These are phyloP conservation scores for Seriola rivoliana DNA, from an alignment of 2,113 vertebrate species.

Conservation along the genomic window DNA sequence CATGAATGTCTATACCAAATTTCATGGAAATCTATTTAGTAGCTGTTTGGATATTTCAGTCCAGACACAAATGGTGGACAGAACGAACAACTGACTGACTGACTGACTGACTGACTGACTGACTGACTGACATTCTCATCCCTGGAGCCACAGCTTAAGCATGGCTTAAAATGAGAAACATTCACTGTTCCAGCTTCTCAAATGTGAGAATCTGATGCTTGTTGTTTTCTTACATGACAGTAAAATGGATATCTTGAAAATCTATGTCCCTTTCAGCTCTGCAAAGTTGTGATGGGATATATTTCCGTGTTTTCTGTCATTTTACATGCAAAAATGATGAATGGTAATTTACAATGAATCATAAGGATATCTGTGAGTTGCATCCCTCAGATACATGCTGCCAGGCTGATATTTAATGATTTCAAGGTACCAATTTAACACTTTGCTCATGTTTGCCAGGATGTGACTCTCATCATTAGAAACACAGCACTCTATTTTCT, in stretches of 20 bases:
- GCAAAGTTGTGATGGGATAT: too few relatives aligned
- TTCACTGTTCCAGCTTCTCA: too few relatives aligned
- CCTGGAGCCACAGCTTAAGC: too few relatives aligned
- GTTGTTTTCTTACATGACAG: too few relatives aligned
- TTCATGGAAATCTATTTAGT: neutral
- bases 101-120: too few relatives aligned
- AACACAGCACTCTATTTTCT: conserved; percentile 36
- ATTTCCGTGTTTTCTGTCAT: too few relatives aligned
- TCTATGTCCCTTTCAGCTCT: too few relatives aligned
- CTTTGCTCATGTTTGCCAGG: conserved; percentile 19
- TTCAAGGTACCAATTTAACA: neutral
- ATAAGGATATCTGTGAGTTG: neutral
- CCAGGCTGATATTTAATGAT: neutral
- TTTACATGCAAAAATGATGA: neutral
- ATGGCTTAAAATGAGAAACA: too few relatives aligned
- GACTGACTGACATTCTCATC: too few relatives aligned
- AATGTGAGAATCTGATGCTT: too few relatives aligned
- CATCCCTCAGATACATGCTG: neutral
- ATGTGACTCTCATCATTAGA: conserved; percentile 23
- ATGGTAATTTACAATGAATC: neutral
- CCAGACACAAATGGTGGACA: neutral
- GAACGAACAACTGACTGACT: too few relatives aligned
- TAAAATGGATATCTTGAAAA: too few relatives aligned
- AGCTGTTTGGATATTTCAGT: neutral
- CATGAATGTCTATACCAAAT: neutral